Evolutionary conservation across 2,113 vertebrate species (phyloP), one percentile per base, ranked within the genome.

Genomic region (Cochlearius cochlearius): DNA sequence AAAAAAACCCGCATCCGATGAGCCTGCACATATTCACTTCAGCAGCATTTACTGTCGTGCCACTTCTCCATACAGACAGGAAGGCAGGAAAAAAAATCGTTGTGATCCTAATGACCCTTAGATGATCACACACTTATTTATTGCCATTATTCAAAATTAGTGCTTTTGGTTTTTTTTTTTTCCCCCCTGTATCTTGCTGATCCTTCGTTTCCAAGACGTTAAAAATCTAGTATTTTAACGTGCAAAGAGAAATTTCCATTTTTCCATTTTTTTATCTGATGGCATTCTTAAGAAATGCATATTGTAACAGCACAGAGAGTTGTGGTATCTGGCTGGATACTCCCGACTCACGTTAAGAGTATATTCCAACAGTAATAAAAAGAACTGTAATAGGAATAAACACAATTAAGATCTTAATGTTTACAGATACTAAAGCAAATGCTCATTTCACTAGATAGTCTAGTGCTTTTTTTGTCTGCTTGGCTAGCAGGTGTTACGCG

Each of bases 111-210:
- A 49, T 39, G 29, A n/a, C 49, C 17, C 16, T 36, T 45, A 68
- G 30, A 29, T 62, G 23, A 63, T 76, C 49, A 77, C 53, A 21
- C 13, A 32, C 32, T 41, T 69, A 49, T 12, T 79, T 79, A 60
- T 39, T 82, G 49, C 49, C 16, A 3, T 86, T 89, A 58, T 43
- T 49, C 56, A n/a, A 63, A 81, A 59, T 50, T 1, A 55, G 12
- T 74, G 16, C 7, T 66, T 92, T 83, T 26, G 17, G 0, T 0
- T 20, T 47, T 49, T 34, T 59, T 38, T 14, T 11, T 1, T 0
- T 3, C 9, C 49, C 47, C 47, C 47, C 47, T 21, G 5, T 58
- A 14, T 80, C 5, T 18, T 89, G 38, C 29, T 47, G 12, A n/a
- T 43, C 41, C 19, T 75, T 91, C 0, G 0, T 87, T 91, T 78